Percentiles rank a stretch among this genome's conserved stretches.
Evolutionary conservation across 2,113 vertebrate genomes (phyloP).

Genomic region (Empidonax alnorum): DNA sequence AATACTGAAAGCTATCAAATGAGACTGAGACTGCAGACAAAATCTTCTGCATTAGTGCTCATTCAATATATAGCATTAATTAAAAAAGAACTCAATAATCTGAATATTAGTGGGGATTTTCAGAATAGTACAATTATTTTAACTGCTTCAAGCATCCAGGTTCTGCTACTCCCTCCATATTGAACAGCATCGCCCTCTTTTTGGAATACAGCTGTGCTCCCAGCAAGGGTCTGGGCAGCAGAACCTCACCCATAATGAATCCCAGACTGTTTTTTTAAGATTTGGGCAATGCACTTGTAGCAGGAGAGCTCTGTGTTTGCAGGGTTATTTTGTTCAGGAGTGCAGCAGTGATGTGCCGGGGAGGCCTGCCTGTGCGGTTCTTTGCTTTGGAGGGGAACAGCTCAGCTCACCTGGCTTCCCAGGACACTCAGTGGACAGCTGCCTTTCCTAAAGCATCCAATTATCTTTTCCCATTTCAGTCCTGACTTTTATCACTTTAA

Average conservation of each 20-base stretch:
- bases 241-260: neutral
- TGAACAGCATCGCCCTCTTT: neutral
- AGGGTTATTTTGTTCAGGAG: neutral
- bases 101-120: neutral
- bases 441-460: neutral
- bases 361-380: accelerated
- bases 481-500: neutral
- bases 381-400: neutral
- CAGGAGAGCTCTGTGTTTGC: neutral
- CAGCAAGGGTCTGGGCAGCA: neutral
- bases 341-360: neutral
- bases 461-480: neutral
- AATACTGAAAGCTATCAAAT: neutral
- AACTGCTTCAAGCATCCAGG: neutral
- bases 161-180: neutral
- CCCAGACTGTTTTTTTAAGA: neutral
- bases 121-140: neutral
- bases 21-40: neutral
- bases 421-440: neutral
- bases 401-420: neutral
- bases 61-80: neutral
- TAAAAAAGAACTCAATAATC: neutral
- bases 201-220: neutral
- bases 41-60: neutral
- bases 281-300: neutral